Conservation (phyloP, 2,113 vertebrate genomes). For the Argyrosomus japonicus region DNA sequence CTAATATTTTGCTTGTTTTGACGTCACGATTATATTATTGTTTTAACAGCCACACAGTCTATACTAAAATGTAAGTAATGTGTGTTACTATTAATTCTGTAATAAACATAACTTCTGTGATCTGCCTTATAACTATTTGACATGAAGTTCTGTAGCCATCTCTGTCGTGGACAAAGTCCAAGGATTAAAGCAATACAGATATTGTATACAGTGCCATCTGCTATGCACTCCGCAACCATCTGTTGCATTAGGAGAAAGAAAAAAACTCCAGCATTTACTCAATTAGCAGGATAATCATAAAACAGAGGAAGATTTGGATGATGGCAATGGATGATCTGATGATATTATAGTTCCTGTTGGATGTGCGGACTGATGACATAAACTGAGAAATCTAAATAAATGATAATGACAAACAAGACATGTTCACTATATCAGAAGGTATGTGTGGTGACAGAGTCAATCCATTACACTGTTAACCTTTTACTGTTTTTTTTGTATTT, state of each 20-base stretch:
- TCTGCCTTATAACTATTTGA: background rate
- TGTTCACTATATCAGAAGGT: background rate
- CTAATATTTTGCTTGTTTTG: background rate
- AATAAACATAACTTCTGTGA: background rate
- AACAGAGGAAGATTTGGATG: constrained; percentile 26
- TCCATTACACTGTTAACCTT: too few species aligned
- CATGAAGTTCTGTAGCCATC: constrained; percentile 15
- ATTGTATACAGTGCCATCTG: constrained; percentile 41
- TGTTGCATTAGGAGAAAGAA: constrained; percentile 35
- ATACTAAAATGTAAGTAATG: background rate
- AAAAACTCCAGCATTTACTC: constrained; percentile 23
- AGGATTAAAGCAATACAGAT: constrained; percentile 19
- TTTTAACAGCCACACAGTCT: background rate
- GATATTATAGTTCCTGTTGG: constrained; percentile 21
- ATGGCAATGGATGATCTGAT: constrained; percentile 44
- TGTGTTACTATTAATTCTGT: background rate
- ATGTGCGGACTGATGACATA: background rate
- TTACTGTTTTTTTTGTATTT: too few species aligned
- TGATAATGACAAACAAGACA: background rate
- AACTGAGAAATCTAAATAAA: background rate
- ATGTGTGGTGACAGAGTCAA: too few species aligned
- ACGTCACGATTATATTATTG: background rate
- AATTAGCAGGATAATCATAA: constrained; percentile 45
- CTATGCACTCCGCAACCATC: constrained; percentile 43
- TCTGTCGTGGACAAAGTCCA: background rate